These are phyloP conservation scores for Antheraea mylitta DNA, from an alignment of 1,140 invertebrate genomes.

Conservation along the genomic window DNA sequence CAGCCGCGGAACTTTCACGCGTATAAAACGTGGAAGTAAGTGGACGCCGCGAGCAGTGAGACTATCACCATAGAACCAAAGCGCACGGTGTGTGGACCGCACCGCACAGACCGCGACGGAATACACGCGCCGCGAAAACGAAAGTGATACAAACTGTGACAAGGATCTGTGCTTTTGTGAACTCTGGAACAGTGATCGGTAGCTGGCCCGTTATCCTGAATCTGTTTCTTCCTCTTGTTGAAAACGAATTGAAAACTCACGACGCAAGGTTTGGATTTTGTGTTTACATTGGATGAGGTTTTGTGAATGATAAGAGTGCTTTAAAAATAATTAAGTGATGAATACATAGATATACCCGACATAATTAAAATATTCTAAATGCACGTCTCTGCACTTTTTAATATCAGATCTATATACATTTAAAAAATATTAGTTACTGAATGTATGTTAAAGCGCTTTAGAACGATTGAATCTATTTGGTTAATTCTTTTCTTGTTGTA, in stretches of 20 bases:
- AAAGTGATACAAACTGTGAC: slow-evolving; percentile 66
- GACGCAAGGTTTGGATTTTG: slow-evolving; percentile 61
- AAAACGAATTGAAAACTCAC: slow-evolving; percentile 46
- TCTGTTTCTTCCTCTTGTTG: slow-evolving; percentile 48
- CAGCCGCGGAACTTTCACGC: slow-evolving; percentile 67
- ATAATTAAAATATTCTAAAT: neutral
- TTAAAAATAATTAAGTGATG: neutral
- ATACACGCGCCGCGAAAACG: slow-evolving; percentile 51
- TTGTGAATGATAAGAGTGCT: neutral
- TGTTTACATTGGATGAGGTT: neutral
- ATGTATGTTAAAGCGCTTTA: too few species aligned
- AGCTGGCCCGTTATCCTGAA: slow-evolving; percentile 70
- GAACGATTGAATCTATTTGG: too few species aligned
- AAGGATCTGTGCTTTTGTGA: slow-evolving; percentile 56
- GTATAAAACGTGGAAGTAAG: slow-evolving; percentile 61
- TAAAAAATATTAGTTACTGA: too few species aligned
- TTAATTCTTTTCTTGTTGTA: too few species aligned
- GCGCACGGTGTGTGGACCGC: slow-evolving; percentile 31
- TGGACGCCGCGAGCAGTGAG: slow-evolving; percentile 66
- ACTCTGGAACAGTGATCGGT: slow-evolving; percentile 67
- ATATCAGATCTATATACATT: too few species aligned
- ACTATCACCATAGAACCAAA: slow-evolving; percentile 38
- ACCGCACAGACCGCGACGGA: neutral
- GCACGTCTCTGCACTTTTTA: neutral
- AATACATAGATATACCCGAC: neutral